Evolutionary conservation across 2,888 invertebrate genomes (phyloP).

Genomic region (Koerneria pararmatus): DNA sequence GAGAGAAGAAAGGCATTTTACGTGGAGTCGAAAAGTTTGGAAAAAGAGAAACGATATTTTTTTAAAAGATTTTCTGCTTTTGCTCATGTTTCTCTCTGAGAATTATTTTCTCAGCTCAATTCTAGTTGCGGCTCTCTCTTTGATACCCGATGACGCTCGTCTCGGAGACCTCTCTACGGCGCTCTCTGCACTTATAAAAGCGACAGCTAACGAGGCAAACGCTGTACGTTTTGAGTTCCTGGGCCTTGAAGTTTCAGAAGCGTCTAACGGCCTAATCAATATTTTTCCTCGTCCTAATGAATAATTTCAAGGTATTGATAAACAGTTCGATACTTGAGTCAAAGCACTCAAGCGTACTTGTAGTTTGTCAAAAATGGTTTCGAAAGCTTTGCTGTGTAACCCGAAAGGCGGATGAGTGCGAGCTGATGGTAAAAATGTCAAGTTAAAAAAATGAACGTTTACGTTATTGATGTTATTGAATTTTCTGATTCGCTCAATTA

Average conservation of each 20-base stretch:
- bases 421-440: too few species aligned
- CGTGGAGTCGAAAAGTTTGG: too few species aligned
- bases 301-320: too few species aligned
- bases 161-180: conserved; percentile 69
- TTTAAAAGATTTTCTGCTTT: background rate
- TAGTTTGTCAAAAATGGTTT: too few species aligned
- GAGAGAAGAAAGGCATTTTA: background rate
- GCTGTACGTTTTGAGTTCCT: conserved; percentile 26
- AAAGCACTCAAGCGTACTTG: too few species aligned
- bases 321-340: too few species aligned
- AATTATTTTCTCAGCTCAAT: conserved; percentile 50
- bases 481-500: background rate
- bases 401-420: too few species aligned
- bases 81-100: too few species aligned
- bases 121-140: conserved; percentile 68
- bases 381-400: too few species aligned
- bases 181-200: conserved; percentile 73
- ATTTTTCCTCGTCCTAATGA: too few species aligned
- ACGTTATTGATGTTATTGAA: conserved; percentile 1
- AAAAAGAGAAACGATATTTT: background rate
- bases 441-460: too few species aligned
- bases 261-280: too few species aligned
- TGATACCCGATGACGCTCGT: conserved; percentile 77
- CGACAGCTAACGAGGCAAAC: conserved; percentile 69
- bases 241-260: background rate